Base-by-base conservation (phyloP, 2,113 vertebrate species). In the Donacobius atricapilla region DNA sequence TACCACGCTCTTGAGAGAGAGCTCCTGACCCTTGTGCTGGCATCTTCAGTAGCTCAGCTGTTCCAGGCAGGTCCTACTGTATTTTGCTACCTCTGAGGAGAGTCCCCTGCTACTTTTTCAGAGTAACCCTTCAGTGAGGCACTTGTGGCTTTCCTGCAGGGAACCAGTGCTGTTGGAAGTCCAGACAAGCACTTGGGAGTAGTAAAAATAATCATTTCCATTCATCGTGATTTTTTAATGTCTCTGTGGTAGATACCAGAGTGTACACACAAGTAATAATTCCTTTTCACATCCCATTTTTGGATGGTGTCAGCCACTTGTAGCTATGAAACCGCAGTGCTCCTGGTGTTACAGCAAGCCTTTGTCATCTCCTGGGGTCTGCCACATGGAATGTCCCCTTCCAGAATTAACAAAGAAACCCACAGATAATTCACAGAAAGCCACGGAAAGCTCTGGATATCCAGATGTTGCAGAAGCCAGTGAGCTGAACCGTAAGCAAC, bases 291-390 rank as follows among this genome's bases (percentile, higher is more conserved):
- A 10, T 33, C 17, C 27, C 7, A 5, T 73, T 8, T 54, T 47
- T 6, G 7, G 10, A 16, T 75, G 35, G 9, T 63, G 20, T 92
- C 3, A 3, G 44, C 47, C n/a, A 42, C 40, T 35, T 71, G 40
- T 37, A 75, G 30, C 13, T 68, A 39, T 12, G 12, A 81, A 23
- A 8, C 8, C 10, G 2, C 0, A 0, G 21, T 45, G 31, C 50
- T 76, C 53, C 56, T 2, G 1, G 2, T 65, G 28, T 31, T 61
- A 12, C 9, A 39, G 44, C 30, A n/a, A n/a, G n/a, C 8, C 40
- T 31, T 22, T 11, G 10, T 79, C 14, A 8, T 45, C 13, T 76
- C 63, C 45, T 45, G 44, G 19, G 10, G 7, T 44, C 80, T 87
- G 47, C 22, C 22, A 31, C 13, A 3, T 5, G 27, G 51, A 28